Evolutionary conservation across 2,797 vertebrate genomes (phyloP).

Genomic region (Propithecus deckenii): DNA sequence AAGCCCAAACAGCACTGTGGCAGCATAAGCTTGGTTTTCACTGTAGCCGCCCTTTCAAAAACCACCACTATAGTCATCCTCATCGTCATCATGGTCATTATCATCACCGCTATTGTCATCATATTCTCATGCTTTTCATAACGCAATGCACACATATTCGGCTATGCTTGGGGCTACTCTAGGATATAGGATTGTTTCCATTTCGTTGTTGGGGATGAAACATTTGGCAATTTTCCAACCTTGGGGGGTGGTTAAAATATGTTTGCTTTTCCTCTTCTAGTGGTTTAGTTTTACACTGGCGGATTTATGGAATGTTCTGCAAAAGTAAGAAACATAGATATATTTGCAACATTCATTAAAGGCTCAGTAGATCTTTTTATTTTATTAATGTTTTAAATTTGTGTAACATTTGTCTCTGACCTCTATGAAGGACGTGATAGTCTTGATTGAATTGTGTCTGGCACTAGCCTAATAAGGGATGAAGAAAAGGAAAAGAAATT

Average conservation of each 20-base stretch:
- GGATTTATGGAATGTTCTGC: conserved; percentile 71
- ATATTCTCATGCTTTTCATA: conserved; percentile 44
- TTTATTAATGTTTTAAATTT: background rate
- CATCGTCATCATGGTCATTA: conserved; percentile 25
- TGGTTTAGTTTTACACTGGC: conserved; percentile 75
- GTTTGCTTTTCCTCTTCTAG: conserved; percentile 78
- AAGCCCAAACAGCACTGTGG: conserved; percentile 66
- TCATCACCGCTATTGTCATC: conserved; percentile 16
- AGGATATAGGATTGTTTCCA: conserved; percentile 78
- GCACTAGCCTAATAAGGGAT: background rate
- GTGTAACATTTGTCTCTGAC: background rate
- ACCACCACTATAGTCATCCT: conserved; percentile 66
- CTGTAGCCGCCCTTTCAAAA: conserved; percentile 79
- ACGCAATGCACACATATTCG: conserved; percentile 62
- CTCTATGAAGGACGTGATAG: background rate
- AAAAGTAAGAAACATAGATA: conserved; percentile 74
- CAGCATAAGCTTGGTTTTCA: conserved; percentile 76
- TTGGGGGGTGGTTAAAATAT: conserved; percentile 72
- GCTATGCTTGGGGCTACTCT: conserved; percentile 77
- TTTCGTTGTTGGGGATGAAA: conserved; percentile 76
- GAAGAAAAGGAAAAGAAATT: background rate
- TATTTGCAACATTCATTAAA: conserved; percentile 73
- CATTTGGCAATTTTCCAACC: conserved; percentile 79
- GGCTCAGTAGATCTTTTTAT: background rate
- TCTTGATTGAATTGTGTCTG: background rate